Evolutionary conservation across 2,888 invertebrate species (phyloP), one percentile per base, ranked within the genome.

Genomic region (Oligia strigilis): DNA sequence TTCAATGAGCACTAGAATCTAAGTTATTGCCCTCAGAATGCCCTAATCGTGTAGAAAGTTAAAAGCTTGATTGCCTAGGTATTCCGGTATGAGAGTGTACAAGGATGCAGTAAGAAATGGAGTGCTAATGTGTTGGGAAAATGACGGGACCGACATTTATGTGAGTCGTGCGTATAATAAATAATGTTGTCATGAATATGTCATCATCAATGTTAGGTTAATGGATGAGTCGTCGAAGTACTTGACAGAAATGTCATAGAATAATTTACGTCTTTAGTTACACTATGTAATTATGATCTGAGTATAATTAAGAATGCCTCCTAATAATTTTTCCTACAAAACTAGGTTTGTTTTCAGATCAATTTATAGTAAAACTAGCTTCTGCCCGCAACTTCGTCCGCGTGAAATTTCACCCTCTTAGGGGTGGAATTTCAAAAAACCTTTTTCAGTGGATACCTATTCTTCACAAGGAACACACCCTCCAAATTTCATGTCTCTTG

Each of bases 1-100:
- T 70, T 74, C 58, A 79, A 75, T 73, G 52, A 55, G 66, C 2
- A n/a, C 83, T 75, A 83, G 87, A 86, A 86, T 83, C 43, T 66
- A 36, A 77, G 67, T 64, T 81, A 77, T 64, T 82, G 72, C 76
- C 72, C 72, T 75, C 14, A 73, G 71, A 77, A 72, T 78, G 60
- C 85, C 73, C 77, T 87, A 78, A 79, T 77, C 69, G 55, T 6
- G 65, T 80, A 85, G 86, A 87, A 87, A 87, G 86, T 69, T 76
- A 70, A 79, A 46, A 17, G 4, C 74, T 72, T 80, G 58, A 75
- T 78, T 80, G 46, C 72, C 43, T 9, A 43, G 64, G 52, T 40
- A 86, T 83, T 72, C 71, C 49, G 29, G 40, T 82, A 75, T 71
- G 17, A 78, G 40, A 36, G 17, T 14, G 19, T 55, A 67, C 75